Percentiles rank a stretch among this genome's conserved stretches.
phyloP scores from a whole-genome alignment of 2,113 vertebrate species.

The Scytalopus superciliaris region DNA sequence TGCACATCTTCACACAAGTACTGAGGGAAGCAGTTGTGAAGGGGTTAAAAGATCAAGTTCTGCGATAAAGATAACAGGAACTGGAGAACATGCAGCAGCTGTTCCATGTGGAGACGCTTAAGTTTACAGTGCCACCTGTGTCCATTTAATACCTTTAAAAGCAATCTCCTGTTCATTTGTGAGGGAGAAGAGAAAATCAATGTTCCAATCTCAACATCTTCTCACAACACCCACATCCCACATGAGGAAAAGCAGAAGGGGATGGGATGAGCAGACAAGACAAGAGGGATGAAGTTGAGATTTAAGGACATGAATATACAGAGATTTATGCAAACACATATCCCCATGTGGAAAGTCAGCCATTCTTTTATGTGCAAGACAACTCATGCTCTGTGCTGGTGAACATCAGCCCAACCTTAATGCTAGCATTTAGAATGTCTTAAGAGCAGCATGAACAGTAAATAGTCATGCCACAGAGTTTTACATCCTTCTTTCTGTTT shows the following conservation, averaged over 20 bases:
- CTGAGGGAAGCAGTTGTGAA: not conserved
- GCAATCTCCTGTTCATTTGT: slow-evolving; percentile 50
- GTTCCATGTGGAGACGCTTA: slow-evolving; percentile 69
- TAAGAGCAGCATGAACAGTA: not conserved
- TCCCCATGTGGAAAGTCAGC: not conserved
- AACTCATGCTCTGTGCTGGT: not conserved
- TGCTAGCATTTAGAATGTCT: not conserved
- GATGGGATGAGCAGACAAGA: not conserved
- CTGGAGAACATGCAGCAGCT: slow-evolving; percentile 55
- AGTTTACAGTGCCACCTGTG: slow-evolving; percentile 69
- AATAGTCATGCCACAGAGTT: not conserved
- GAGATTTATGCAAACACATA: not conserved
- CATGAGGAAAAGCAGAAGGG: not conserved
- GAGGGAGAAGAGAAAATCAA: not conserved
- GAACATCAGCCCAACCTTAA: not conserved
- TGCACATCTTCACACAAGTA: not conserved
- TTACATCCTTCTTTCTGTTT: not conserved
- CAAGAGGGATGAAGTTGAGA: not conserved
- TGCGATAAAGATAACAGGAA: slow-evolving; percentile 70
- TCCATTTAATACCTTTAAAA: slow-evolving; percentile 67
- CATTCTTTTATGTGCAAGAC: not conserved
- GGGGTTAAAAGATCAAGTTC: slow-evolving; percentile 65
- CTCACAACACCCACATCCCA: not conserved
- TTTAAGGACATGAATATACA: not conserved
- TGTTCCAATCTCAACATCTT: not conserved